phyloP scores from a whole-genome alignment of 2,113 vertebrate genomes.

The Benitochromis conjunctus region DNA sequence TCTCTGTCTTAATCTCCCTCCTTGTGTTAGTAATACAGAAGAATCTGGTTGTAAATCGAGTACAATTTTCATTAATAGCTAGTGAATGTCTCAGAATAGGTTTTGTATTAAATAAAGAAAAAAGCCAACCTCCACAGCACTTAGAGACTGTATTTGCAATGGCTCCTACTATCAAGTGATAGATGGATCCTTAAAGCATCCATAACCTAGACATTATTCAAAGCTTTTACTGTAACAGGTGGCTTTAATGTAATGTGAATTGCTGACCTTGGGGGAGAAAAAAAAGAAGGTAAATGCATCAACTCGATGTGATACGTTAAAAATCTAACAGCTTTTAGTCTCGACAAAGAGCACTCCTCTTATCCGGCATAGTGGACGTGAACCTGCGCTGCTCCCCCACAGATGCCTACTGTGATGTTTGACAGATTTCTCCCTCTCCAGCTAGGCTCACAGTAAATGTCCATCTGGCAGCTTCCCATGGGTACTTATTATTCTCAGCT shows the following conservation, averaged over 20 bases:
- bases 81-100: not conserved
- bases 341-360: conserved; percentile 47
- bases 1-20: not conserved
- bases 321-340: conserved; percentile 48
- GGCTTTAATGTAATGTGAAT: conserved; percentile 7
- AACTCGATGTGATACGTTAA: conserved; percentile 25
- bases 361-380: conserved; percentile 54
- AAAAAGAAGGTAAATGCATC: conserved; percentile 13
- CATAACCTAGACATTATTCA: conserved; percentile 26
- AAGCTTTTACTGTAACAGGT: conserved; percentile 12
- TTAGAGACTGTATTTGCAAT: not conserved
- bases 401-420: conserved; percentile 70
- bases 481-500: conserved; percentile 76
- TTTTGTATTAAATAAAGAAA: not conserved
- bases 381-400: conserved; percentile 62
- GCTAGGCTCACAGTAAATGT: conserved; percentile 73
- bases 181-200: not conserved
- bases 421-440: conserved; percentile 72
- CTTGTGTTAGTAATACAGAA: not conserved
- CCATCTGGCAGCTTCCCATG: conserved; percentile 77
- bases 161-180: not conserved
- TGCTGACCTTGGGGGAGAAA: conserved; percentile 34
- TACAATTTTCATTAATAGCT: conserved; percentile 6
- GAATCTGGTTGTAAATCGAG: not conserved
- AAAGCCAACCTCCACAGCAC: not conserved